Percentiles rank a stretch among this genome's conserved stretches.
These are phyloP conservation scores for Drosophila melanica DNA, from an alignment of 1,140 invertebrate species.

Conservation along the genomic window DNA sequence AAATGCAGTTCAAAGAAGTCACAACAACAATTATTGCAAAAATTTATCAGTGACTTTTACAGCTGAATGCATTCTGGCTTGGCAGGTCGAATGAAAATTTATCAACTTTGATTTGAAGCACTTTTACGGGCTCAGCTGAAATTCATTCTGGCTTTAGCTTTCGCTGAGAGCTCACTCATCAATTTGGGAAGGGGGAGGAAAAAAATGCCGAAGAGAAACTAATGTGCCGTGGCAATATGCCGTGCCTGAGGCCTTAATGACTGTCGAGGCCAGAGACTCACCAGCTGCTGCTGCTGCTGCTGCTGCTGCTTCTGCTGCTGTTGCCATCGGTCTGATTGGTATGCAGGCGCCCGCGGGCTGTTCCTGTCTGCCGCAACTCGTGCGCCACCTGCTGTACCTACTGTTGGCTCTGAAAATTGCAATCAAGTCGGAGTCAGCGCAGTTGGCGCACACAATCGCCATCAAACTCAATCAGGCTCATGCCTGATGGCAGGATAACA, in stretches of 20 bases:
- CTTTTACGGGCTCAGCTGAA: slow-evolving; percentile 22
- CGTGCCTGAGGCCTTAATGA: slow-evolving; percentile 64
- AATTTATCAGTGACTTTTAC: slow-evolving; percentile 47
- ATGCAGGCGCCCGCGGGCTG: slow-evolving; percentile 44
- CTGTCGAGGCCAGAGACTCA: slow-evolving; percentile 43
- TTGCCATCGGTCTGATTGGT: slow-evolving; percentile 55
- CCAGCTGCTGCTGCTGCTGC: not conserved
- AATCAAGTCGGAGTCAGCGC: slow-evolving; percentile 64
- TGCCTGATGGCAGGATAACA: slow-evolving; percentile 71
- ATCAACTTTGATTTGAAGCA: slow-evolving; percentile 37
- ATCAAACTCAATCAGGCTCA: slow-evolving; percentile 78
- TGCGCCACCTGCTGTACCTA: not conserved
- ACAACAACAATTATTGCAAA: slow-evolving; percentile 3
- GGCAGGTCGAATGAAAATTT: slow-evolving; percentile 9
- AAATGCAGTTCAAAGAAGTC: slow-evolving; percentile 9
- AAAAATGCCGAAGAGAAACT: slow-evolving; percentile 30
- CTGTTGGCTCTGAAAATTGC: slow-evolving; percentile 57
- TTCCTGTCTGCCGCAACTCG: slow-evolving; percentile 11
- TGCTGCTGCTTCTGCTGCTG: not conserved
- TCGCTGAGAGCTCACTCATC: slow-evolving; percentile 38
- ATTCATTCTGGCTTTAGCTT: slow-evolving; percentile 21
- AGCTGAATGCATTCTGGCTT: slow-evolving; percentile 49
- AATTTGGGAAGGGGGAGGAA: slow-evolving; percentile 46
- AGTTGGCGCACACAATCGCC: slow-evolving; percentile 68
- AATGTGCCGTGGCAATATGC: slow-evolving; percentile 56